phyloP scores from a whole-genome alignment of 2,797 vertebrate species.

The Premnoplex brunnescens region DNA sequence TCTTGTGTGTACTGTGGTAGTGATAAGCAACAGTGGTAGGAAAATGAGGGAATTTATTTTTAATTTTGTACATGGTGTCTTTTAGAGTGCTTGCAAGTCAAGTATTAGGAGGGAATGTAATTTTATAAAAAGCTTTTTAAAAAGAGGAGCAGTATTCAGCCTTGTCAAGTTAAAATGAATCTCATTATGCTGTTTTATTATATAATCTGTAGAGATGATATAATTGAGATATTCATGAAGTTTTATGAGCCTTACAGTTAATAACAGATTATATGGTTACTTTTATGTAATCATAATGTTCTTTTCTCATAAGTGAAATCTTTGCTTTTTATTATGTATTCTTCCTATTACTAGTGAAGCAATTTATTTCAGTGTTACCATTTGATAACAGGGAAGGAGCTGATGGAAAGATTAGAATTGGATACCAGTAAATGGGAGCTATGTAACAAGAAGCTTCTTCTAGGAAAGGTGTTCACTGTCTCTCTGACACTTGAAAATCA shows the following conservation, averaged over 20 bases:
- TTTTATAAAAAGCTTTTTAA: slow-evolving; percentile 53
- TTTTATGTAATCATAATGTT: background rate
- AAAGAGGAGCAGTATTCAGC: slow-evolving; percentile 17
- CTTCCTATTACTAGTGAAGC: background rate
- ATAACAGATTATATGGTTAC: background rate
- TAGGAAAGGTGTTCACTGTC: background rate
- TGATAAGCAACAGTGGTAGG: slow-evolving; percentile 1
- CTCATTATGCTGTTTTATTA: slow-evolving; percentile 46
- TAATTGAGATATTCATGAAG: slow-evolving; percentile 24
- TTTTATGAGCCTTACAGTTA: slow-evolving; percentile 13
- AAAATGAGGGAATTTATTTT: slow-evolving; percentile 58
- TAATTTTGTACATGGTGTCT: slow-evolving; percentile 41
- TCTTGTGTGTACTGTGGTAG: background rate
- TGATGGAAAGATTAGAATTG: background rate
- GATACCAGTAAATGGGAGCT: background rate
- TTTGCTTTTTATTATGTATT: background rate
- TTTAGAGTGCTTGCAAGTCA: slow-evolving; percentile 41
- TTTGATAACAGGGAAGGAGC: background rate
- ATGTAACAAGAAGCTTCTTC: background rate
- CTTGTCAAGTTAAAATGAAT: slow-evolving; percentile 43
- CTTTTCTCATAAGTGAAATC: background rate
- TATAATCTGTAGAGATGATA: slow-evolving; percentile 24
- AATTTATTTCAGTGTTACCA: background rate
- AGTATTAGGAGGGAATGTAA: slow-evolving; percentile 26
- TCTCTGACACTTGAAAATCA: background rate